Evolutionary conservation across 2,888 invertebrate genomes (phyloP).

Genomic region (Pyrgus malvae): DNA sequence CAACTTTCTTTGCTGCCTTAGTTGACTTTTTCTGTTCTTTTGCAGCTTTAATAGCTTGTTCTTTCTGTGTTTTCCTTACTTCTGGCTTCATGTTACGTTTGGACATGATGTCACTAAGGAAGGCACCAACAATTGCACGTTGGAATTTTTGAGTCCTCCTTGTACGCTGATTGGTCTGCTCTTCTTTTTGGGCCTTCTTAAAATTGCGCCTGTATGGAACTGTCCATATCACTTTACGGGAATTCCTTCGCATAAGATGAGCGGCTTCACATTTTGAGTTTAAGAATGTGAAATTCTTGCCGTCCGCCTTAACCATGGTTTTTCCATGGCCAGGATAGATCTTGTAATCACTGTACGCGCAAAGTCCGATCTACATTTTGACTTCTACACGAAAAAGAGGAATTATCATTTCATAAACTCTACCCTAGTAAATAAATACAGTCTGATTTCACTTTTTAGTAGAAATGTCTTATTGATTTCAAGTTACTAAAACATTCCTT

Average conservation of each 20-base stretch:
- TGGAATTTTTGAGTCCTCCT: constrained; percentile 97
- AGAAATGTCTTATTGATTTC: too few relatives aligned
- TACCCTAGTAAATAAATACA: too few relatives aligned
- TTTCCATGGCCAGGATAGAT: constrained; percentile 99
- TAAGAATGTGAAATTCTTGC: constrained; percentile 98
- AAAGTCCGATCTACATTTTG: constrained; percentile 99
- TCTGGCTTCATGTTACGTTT: constrained; percentile 99
- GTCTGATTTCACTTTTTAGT: too few relatives aligned
- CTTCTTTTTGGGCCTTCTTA: constrained; percentile 99
- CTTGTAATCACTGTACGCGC: constrained; percentile 99
- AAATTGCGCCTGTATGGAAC: constrained; percentile 99
- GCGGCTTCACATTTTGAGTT: constrained; percentile 98
- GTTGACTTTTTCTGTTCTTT: constrained; percentile 97
- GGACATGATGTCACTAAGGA: constrained; percentile 98
- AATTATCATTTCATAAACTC: too few relatives aligned
- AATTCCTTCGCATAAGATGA: constrained; percentile 98
- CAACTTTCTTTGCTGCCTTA: constrained; percentile 92
- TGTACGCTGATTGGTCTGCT: constrained; percentile 96
- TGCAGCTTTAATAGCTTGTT: constrained; percentile 98
- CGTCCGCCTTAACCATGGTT: constrained; percentile 98
- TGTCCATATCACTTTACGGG: constrained; percentile 99
- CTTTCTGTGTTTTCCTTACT: constrained; percentile 98
- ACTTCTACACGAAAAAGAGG: too few relatives aligned
- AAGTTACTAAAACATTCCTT: too few relatives aligned
- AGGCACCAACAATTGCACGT: constrained; percentile 98